phyloP scores from a whole-genome alignment of 2,113 vertebrate species.

The Alethe diademata region DNA sequence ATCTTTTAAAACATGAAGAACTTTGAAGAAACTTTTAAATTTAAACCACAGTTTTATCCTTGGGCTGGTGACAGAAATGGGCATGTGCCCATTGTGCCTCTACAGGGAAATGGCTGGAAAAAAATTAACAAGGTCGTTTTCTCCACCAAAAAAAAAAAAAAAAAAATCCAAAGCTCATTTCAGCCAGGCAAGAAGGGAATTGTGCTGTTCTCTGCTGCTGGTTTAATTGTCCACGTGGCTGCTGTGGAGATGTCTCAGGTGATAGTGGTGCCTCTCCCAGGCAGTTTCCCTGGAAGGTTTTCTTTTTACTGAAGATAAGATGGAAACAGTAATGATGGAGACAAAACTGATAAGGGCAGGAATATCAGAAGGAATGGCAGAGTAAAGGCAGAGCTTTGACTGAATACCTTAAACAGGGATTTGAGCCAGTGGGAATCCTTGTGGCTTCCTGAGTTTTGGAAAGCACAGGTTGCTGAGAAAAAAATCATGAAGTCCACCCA shows the following conservation, averaged over 20 bases:
- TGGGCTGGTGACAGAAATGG: neutral
- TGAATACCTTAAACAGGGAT: rapidly evolving
- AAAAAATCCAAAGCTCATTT: neutral
- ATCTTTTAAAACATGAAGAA: neutral
- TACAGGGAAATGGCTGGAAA: neutral
- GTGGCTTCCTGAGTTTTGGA: neutral
- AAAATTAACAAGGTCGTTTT: neutral
- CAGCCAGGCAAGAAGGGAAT: neutral
- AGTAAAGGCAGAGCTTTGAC: neutral
- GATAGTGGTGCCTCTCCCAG: neutral
- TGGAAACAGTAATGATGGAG: neutral
- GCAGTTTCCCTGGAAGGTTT: neutral
- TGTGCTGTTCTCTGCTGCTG: neutral
- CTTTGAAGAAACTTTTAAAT: neutral
- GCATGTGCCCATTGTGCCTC: neutral
- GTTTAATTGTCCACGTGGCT: neutral
- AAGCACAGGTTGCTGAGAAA: neutral
- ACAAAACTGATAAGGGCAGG: neutral
- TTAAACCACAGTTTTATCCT: neutral
- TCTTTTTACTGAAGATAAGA: neutral
- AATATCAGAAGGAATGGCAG: neutral
- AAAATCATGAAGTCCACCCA: neutral
- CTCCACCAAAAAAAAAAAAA: neutral
- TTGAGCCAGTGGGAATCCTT: neutral
- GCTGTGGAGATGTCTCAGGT: neutral